Evolutionary conservation across 2,113 vertebrate species (phyloP).

Genomic region (Grammomys dolichurus): DNA sequence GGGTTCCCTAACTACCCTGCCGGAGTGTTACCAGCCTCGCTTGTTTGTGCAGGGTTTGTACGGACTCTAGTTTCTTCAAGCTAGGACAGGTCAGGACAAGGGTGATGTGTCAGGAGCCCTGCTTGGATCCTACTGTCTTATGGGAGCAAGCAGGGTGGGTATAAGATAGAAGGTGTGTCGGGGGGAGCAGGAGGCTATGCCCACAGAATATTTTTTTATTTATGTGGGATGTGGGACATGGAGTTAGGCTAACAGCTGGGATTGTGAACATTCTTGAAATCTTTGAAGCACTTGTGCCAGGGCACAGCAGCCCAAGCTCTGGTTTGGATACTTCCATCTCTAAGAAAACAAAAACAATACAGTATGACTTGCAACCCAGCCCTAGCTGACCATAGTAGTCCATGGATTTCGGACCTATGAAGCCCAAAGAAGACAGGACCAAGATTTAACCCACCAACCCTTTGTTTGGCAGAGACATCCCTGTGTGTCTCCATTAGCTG

Average conservation of each 20-base stretch:
- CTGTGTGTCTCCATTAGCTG: rapidly evolving
- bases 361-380: rapidly evolving
- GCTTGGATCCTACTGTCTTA: rapidly evolving
- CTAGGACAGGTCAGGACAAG: rapidly evolving
- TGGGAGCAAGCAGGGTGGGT: rapidly evolving
- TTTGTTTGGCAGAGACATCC: not conserved
- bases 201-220: rapidly evolving
- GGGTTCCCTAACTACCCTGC: not conserved
- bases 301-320: not conserved
- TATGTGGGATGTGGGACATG: rapidly evolving
- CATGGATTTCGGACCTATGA: no score
- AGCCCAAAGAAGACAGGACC: rapidly evolving
- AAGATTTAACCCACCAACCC: not conserved
- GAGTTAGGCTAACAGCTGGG: not conserved
- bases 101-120: not conserved
- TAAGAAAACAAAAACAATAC: rapidly evolving
- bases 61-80: rapidly evolving
- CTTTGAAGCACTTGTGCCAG: rapidly evolving
- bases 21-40: not conserved
- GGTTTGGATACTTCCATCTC: rapidly evolving
- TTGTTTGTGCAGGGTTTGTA: not conserved
- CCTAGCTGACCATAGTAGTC: rapidly evolving
- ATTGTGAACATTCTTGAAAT: not conserved
- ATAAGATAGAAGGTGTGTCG: rapidly evolving
- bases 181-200: rapidly evolving